Base-by-base conservation (phyloP, 2,888 invertebrate species). In the Caenorhabditis becei region DNA sequence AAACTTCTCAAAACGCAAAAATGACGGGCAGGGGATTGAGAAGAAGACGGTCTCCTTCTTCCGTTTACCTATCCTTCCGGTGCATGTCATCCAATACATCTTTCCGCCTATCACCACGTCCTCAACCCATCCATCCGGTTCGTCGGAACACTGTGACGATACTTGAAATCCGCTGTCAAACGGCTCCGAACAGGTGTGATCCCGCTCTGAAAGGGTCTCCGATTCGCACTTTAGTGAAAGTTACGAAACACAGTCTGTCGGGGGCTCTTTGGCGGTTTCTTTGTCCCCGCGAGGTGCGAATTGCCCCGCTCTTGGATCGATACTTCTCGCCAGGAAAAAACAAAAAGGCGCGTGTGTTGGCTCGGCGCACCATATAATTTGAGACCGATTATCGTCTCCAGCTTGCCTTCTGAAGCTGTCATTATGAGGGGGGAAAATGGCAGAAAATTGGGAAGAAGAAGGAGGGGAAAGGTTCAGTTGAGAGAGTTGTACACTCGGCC, bases 331-430 rank as follows among this genome's bases (percentile, higher is more conserved):
- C 1, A 28, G 47, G 26, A 26, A 62, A 47, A 24, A 44, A 32
- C 35, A 54, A 26, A 37, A 47, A 47, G 2, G 18, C 3, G 18
- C 18, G 16, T 41, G 16, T 41, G 5, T 41, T 41, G 41, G 11
- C 16, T 10, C 41, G 47, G 20, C 5, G 47, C 44, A 69, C 14
- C 67, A 56, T 58, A 58, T 58, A 69, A 69, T 69, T 69, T 69
- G 16, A 53, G 53, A 16, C 37, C 35, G 56, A 58, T 69, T 47
- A 58, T 69, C 63, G 28, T 32, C 61, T 54, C 54, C 53, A 53
- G 14, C 37, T 28, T 35, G 26, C 51, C 51, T 41, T 41, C 10
- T 20, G 51, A 65, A 53, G 65, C 24, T 26, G 65, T 41, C 37
- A 53, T 65, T 41, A 54, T 35, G 47, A 18, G 47, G 41, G 35